Base-by-base conservation (phyloP, 1,140 invertebrate species). In the Bombus waltoni region DNA sequence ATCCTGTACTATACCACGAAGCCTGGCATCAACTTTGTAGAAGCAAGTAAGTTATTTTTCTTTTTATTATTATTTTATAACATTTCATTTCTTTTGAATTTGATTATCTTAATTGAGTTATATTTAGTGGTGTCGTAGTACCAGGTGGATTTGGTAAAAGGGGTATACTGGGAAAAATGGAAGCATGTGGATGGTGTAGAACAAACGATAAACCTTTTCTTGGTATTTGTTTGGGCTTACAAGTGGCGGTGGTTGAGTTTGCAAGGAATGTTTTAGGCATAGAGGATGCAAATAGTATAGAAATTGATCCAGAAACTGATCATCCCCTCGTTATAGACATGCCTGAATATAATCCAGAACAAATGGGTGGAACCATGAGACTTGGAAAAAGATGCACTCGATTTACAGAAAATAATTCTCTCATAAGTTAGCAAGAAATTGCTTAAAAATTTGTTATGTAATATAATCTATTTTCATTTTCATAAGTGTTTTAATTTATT, bases 341-440 rank as follows among this genome's bases (percentile, higher is more conserved):
- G 99, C 99, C 99, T 0, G 99, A 99, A 96, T 98, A 99, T 94
- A 98, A 99, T 95, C 96, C 97, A 10, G 98, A 98, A 2, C 96
- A 98, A 87, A 97, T 99, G 96, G 99, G 99, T 10, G 99, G 99
- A 40, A 99, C 99, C 0, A 99, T 99, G 99, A 96, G 99, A 84
- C 95, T 99, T 18, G 99, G 99, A 22, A 98, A 98, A 93, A 96
- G 99, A 89, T 97, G 96, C 70, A 99, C 99, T 3, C 95, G 97
- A 62, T 99, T 99, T 91, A 95, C 96, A 77, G 88, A 93, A 0
- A 90, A 93, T 35, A 90, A 92, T 73, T 96, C 96, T 73, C 95
- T 97, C 82, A 95, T 98, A 68, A 96, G 98, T 98, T 95, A 97
- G 97, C 92, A 81, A 59, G 42, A 44, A 13, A 53, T 68, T 81